phyloP scores from a whole-genome alignment of 2,113 vertebrate genomes.

The Oryzias melastigma region DNA sequence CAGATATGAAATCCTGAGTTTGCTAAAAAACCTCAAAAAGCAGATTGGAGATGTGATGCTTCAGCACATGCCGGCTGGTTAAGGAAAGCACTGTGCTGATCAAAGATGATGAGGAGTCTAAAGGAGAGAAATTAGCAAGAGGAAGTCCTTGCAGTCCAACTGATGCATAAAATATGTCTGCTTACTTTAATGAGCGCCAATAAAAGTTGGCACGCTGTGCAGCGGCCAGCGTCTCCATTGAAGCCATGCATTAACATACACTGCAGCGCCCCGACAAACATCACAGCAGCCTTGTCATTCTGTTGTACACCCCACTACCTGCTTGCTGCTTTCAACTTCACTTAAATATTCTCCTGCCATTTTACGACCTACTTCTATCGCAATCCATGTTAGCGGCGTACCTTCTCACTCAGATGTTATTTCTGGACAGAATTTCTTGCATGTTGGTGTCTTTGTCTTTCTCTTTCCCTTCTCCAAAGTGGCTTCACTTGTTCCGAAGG shows the following conservation, averaged over 20 bases:
- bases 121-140: conserved; percentile 67
- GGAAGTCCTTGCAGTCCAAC: conserved; percentile 64
- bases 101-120: conserved; percentile 70
- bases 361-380: conserved; percentile 22
- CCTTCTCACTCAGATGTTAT: conserved; percentile 28
- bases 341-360: conserved; percentile 14
- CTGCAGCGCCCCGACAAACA: conserved; percentile 46
- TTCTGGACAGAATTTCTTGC: conserved; percentile 27
- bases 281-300: conserved; percentile 46
- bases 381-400: conserved; percentile 9
- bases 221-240: conserved; percentile 58
- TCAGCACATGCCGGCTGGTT: conserved; percentile 46
- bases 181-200: conserved; percentile 72
- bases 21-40: conserved; percentile 37
- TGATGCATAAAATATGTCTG: conserved; percentile 70
- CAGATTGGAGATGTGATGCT: conserved; percentile 30
- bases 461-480: conserved; percentile 49
- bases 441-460: conserved; percentile 18
- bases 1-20: conserved; percentile 40
- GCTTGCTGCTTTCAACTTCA: conserved; percentile 27
- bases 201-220: conserved; percentile 55
- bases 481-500: conserved; percentile 67
- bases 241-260: conserved; percentile 59
- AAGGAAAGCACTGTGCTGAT: conserved; percentile 44
- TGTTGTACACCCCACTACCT: conserved; percentile 26